Evolutionary conservation across 2,113 vertebrate genomes (phyloP).

Genomic region (Alethe castanea): DNA sequence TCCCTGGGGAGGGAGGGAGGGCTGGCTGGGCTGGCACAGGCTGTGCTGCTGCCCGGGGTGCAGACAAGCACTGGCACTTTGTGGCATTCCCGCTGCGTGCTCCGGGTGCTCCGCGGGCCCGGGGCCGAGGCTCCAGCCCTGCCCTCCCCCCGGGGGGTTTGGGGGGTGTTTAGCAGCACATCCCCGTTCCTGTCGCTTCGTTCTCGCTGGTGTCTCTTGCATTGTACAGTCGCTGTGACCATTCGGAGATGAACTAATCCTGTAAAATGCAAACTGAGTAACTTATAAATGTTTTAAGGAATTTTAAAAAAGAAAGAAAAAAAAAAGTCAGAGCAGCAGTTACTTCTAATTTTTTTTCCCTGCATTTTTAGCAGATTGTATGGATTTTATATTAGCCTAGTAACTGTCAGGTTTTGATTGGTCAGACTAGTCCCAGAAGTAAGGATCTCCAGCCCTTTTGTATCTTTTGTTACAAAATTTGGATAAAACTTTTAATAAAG

Average conservation of each 20-base stretch:
- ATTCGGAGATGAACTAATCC: slow-evolving; percentile 45
- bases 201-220: slow-evolving; percentile 27
- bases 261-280: slow-evolving; percentile 67
- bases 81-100: background rate
- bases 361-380: slow-evolving; percentile 62
- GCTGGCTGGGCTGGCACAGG: background rate
- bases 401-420: slow-evolving; percentile 46
- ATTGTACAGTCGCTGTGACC: slow-evolving; percentile 65
- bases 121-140: background rate
- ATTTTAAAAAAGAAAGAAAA: background rate
- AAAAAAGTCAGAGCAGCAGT: slow-evolving; percentile 51
- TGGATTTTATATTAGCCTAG: slow-evolving; percentile 65
- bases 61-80: slow-evolving; percentile 15
- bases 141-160: background rate
- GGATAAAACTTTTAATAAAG: slow-evolving; percentile 73
- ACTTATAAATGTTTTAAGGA: slow-evolving; percentile 67
- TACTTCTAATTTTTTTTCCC: slow-evolving; percentile 53
- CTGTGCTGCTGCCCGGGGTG: background rate
- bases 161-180: background rate
- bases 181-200: background rate
- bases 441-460: slow-evolving; percentile 64
- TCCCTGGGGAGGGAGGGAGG: background rate
- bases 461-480: slow-evolving; percentile 72
- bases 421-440: slow-evolving; percentile 57
- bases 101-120: background rate